These are phyloP conservation scores for Halichondria panicea DNA, from an alignment of 37 sponge, comb jelly and placozoan species.

Conservation along the genomic window DNA sequence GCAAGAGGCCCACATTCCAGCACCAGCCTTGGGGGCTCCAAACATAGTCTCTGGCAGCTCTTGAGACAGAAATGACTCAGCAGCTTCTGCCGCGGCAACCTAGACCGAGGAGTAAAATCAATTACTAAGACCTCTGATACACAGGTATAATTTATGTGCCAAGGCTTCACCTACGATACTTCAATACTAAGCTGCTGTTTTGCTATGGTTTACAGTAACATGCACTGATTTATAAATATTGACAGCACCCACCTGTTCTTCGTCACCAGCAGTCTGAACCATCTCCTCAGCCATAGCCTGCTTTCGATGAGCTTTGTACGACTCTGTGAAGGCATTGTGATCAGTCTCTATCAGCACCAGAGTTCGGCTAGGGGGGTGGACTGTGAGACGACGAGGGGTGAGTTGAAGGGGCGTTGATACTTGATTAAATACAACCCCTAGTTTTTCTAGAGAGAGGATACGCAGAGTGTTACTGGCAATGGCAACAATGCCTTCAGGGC, in stretches of 20 bases:
- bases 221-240: too few relatives aligned
- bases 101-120: too few relatives aligned
- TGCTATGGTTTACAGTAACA: too few relatives aligned
- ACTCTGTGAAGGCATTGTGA: slow-evolving; percentile 97
- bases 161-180: too few relatives aligned
- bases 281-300: slow-evolving; percentile 96
- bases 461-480: slow-evolving; percentile 94
- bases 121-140: too few relatives aligned
- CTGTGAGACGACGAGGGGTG: slow-evolving; percentile 89
- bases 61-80: slow-evolving; percentile 89
- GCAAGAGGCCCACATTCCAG: slow-evolving; percentile 94
- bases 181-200: too few relatives aligned
- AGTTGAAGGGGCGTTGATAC: slow-evolving; percentile 90
- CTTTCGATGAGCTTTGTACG: slow-evolving; percentile 85
- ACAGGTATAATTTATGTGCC: too few relatives aligned
- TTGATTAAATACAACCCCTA: slow-evolving; percentile 98
- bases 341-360: slow-evolving; percentile 92
- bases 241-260: slow-evolving; percentile 82
- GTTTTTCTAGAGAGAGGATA: slow-evolving; percentile 96
- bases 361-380: slow-evolving; percentile 75
- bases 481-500: slow-evolving; percentile 97
- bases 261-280: slow-evolving; percentile 85
- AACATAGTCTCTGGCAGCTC: slow-evolving; percentile 89
- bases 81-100: slow-evolving; percentile 77
- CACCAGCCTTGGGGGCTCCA: slow-evolving; percentile 91